Percentiles rank a stretch among this genome's conserved stretches.
Evolutionary conservation across 2,797 vertebrate species (phyloP).

Genomic region (Sebastolobus alascanus): DNA sequence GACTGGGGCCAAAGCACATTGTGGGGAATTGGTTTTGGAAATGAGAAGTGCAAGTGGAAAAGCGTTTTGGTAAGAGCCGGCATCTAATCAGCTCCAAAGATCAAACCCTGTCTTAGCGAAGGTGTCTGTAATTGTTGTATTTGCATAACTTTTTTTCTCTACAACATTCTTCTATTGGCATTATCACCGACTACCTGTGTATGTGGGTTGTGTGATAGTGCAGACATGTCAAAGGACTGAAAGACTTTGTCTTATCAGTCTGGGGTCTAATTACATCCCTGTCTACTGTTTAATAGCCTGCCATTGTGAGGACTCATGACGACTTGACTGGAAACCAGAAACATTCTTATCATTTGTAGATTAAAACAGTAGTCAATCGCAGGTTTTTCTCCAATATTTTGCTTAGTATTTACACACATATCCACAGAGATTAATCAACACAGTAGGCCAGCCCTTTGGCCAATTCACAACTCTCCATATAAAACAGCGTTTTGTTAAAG

Average conservation of each 20-base stretch:
- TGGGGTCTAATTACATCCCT: conserved; percentile 69
- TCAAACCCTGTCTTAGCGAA: conserved; percentile 67
- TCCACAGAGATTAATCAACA: background rate
- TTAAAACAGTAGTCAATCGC: conserved; percentile 28
- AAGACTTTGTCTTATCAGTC: conserved; percentile 71
- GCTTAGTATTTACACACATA: conserved; percentile 12
- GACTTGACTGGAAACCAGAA: conserved; percentile 39
- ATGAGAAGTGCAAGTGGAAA: conserved; percentile 74
- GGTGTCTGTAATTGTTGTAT: conserved; percentile 76
- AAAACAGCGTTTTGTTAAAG: background rate
- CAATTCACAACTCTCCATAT: background rate
- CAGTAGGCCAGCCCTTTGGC: background rate
- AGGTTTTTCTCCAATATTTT: conserved; percentile 15
- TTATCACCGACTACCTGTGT: conserved; percentile 65
- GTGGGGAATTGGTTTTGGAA: conserved; percentile 78
- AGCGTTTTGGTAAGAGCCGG: conserved; percentile 53
- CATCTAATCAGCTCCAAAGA: conserved; percentile 76
- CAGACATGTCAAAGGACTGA: conserved; percentile 61
- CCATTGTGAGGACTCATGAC: conserved; percentile 51
- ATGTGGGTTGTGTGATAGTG: conserved; percentile 51
- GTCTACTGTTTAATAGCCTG: conserved; percentile 71
- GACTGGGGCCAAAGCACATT: conserved; percentile 48
- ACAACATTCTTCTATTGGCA: conserved; percentile 52
- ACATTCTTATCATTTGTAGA: conserved; percentile 62
- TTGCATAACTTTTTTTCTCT: conserved; percentile 66